Evolutionary conservation across 35 echinoderm and acorn worm species (phyloP), one percentile per base, ranked within the genome.

Genomic region (Holothuria glaberrima): DNA sequence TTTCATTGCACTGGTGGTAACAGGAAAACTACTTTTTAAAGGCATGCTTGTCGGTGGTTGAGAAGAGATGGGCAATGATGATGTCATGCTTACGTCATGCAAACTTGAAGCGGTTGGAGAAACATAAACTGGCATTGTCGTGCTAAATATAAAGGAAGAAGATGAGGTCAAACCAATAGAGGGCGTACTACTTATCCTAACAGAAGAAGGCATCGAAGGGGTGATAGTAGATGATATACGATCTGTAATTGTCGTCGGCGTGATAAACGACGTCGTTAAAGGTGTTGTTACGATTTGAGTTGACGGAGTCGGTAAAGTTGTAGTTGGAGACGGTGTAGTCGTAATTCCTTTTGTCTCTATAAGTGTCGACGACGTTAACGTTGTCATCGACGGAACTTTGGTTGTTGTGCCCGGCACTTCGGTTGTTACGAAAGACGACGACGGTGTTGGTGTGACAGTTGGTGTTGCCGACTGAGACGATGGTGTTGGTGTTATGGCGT

Each of bases 31-130:
- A n/a, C n/a, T n/a, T n/a, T n/a, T n/a, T n/a, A n/a, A 46, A 46
- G 44, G 44, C 44, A 46, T 46, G 44, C 44, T 46, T 46, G 44
- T 46, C 44, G 44, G 44, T 46, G 44, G 44, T 46, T 4, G 44
- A 46, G 44, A 46, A 46, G 44, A 46, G 44, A 73, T 35, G 32
- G 30, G 70, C 70, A 73, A 20, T 16, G 70, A 73, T 73, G 70
- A 73, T 18, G 70, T 73, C 70, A 73, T 73, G 25, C 70, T 73
- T 73, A 73, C 24, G 30, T 73, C 70, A 73, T 73, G 29, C 10
- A 29, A 31, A 27, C 18, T 73, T 31, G 70, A 28, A 73, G 70
- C 70, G 70, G 70, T 73, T 65, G 61, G 19, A 17, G 16, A n/a
- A 65, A 28, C 26, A 65, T 4, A 65, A 6, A n/a, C 61, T 31